Evolutionary conservation across 2,113 vertebrate species (phyloP), one percentile per base, ranked within the genome.

Genomic region (Delphinapterus leucas): DNA sequence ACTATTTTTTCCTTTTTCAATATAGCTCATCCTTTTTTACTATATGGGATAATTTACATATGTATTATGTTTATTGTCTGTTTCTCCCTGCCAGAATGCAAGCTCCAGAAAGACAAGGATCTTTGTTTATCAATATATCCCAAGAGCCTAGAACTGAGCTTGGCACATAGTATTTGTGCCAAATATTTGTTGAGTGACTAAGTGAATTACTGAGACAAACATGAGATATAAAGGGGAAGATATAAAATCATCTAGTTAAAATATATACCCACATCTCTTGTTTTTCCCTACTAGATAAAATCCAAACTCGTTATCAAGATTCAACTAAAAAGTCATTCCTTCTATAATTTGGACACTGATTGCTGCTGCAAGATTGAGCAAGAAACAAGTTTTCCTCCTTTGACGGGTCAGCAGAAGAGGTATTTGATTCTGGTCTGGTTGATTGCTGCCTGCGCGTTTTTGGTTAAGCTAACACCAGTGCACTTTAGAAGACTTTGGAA

Each of bases 121-220:
- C 33, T 85, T 65, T 93, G n/a, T 77, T 70, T 90, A 36, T 81
- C 55, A 79, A 6, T 36, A 80, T 81, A 81, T n/a, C 12, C 3
- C 60, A 68, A 76, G 67, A 36, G 2, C 6, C 41, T 76, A 86
- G 49, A 73, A 38, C 17, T 58, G 44, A 67, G 23, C 55, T 38
- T 92, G 55, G 31, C n/a, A 92, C n/a, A 31, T 49, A 76, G 17
- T 23, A 84, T 58, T 58, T 80, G 49, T 80, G 49, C 20, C 49
- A 76, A 71, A 47, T 85, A 70, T 65, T 53, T 94, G 8, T 55
- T 88, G 23, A 76, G 14, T 63, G 25, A 82, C 58, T 58, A 25
- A 93, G 33, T 80, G 41, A 91, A 71, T 93, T 84, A 53, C 65
- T 90, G 87, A 96, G 36, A 67, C 14, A 86, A 80, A 90, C 15